Evolutionary conservation across 1,140 invertebrate species (phyloP), one percentile per base, ranked within the genome.

Genomic region (Bombus affinis): DNA sequence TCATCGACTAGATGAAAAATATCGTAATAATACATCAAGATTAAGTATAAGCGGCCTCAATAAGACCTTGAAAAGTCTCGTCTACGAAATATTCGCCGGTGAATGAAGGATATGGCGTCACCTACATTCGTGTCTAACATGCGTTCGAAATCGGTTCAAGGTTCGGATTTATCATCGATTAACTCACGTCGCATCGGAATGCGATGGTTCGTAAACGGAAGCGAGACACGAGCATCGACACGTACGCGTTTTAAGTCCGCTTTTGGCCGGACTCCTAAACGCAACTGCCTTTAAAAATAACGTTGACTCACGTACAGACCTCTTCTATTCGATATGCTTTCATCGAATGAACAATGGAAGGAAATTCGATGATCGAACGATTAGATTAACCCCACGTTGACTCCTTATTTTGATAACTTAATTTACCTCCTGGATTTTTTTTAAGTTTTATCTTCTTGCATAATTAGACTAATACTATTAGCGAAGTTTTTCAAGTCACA

Each of bases 61-160:
- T 3, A 39, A 3, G 47, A 59, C 79, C 79, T 81, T 81, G 47
- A 62, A 81, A 72, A n/a, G 32, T 13, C 12, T 79, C 1, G 66
- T 72, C 79, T 72, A 81, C 68, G 35, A 81, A 81, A 57, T 57
- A 37, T 25, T 42, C 37, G n/a, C 28, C 28, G 0, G 59, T 62
- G 68, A 85, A 78, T 57, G 86, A 88, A 86, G 85, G 70, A 88
- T 87, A 81, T 88, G 88, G 72, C 79, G 86, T 88, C 89, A 90
- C 79, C 86, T 81, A 88, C 85, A 86, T 91, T 90, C 86, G 83
- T 66, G 81, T 84, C 37, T 72, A 71, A 80, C 85, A 59, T 83
- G 81, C 89, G 89, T 90, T 90, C 76, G 87, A 90, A 92, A 91
- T 92, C 89, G 88, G 90, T 92, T 92, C 91, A 92, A 92, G 92